Percentiles rank a stretch among this genome's conserved stretches.
phyloP scores from a whole-genome alignment of 2,113 vertebrate species.

The Rhegmatorhina hoffmannsi region DNA sequence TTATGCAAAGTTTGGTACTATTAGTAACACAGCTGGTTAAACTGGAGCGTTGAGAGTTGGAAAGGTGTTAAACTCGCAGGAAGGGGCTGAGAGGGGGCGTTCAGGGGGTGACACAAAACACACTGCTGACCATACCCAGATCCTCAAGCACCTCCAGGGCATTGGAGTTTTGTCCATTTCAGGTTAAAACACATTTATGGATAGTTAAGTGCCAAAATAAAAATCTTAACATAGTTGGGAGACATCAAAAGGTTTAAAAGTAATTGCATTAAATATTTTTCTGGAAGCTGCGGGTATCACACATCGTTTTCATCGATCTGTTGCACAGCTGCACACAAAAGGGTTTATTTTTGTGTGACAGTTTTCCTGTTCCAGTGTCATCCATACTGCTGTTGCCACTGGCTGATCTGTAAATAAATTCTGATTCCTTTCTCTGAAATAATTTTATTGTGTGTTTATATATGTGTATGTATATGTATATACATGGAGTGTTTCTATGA shows the following conservation, averaged over 20 bases:
- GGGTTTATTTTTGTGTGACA: background rate
- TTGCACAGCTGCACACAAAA: background rate
- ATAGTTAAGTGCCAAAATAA: background rate
- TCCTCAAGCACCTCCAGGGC: background rate
- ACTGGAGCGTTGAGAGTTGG: background rate
- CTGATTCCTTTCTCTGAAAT: background rate
- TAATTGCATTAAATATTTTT: background rate
- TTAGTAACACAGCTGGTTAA: background rate
- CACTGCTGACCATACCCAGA: background rate
- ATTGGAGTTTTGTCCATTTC: background rate
- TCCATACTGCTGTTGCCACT: background rate
- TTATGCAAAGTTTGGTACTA: background rate
- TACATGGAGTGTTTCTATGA: background rate
- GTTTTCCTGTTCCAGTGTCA: background rate
- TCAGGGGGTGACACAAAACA: fast-evolving
- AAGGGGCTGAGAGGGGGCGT: background rate
- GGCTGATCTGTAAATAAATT: background rate
- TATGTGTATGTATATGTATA: background rate
- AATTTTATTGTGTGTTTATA: background rate
- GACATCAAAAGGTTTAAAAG: background rate
- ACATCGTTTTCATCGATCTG: background rate
- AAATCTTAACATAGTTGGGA: background rate
- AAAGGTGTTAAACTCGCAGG: background rate
- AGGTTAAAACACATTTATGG: background rate
- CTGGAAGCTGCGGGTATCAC: background rate